Evolutionary conservation across 2,888 invertebrate genomes (phyloP), one percentile per base, ranked within the genome.

Genomic region (Aphodius granarius): DNA sequence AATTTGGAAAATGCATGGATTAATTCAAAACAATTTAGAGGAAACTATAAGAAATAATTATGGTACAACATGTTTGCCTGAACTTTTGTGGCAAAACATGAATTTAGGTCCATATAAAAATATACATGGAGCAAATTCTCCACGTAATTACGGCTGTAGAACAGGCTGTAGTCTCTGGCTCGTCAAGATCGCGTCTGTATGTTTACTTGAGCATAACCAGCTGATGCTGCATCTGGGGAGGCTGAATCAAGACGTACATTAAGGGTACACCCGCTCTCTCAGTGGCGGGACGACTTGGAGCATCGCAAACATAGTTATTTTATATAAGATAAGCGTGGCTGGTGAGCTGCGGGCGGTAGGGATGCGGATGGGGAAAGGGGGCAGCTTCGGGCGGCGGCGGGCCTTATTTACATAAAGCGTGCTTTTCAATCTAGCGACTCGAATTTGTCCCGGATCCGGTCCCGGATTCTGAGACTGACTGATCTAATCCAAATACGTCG

Each of bases 281-380:
- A 68, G 68, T 68, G 68, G 68, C 22, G 22, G 68, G 68, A 68
- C 68, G 68, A 68, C 19, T 20, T 68, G 68, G 77, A 75, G 76
- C 77, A 79, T 73, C 22, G 78, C 76, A 78, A 78, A 80, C 79
- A 79, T 78, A 79, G 78, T 79, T 79, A 79, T 79, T 79, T 78
- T 79, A 79, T 79, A 79, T 78, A 78, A 78, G 78, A 78, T 78
- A 79, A 79, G 78, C 78, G 78, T 75, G 78, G 78, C 74, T 75
- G 75, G 76, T 22, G 78, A 71, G 22, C 22, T 68, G 68, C 21
- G 65, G 65, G 19, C 19, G n/a, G 20, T 20, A 22, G 68, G 5
- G 9, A 22, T n/a, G 16, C 20, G 18, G 71, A 20, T 62, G 66
- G 16, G 66, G 16, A 13, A 66, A 21, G 62, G 71, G 43, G 21